Evolutionary conservation across 2,888 invertebrate species (phyloP).

Genomic region (Pyralis farinalis): DNA sequence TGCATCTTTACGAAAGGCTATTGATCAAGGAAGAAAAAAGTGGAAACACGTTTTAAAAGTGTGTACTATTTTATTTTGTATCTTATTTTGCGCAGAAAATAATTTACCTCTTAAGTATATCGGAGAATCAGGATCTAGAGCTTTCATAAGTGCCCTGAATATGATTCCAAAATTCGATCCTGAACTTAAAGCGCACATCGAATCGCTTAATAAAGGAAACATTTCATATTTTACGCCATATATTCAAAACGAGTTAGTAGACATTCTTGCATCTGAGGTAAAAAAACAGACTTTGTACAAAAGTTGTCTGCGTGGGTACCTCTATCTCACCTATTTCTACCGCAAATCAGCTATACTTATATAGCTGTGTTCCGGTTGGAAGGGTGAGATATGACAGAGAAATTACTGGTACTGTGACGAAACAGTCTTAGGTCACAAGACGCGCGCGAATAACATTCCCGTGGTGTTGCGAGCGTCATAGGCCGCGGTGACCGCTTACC

Average conservation of each 20-base stretch:
- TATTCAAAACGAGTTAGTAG: constrained; percentile 13
- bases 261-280: constrained; percentile 9
- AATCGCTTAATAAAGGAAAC: constrained; percentile 9
- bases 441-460: too few species aligned
- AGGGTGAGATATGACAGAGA: too few species aligned
- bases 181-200: constrained; percentile 13
- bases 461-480: too few species aligned
- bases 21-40: constrained; percentile 13
- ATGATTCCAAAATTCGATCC: constrained; percentile 14
- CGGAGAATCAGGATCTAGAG: constrained; percentile 6
- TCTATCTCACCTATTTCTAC: too few species aligned
- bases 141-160: constrained; percentile 1
- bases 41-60: constrained; percentile 10
- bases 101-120: constrained; percentile 6
- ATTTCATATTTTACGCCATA: constrained; percentile 13
- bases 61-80: not conserved
- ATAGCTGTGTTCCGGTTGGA: too few species aligned
- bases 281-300: constrained; percentile 6
- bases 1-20: constrained; percentile 7
- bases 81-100: constrained; percentile 5
- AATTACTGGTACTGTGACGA: too few species aligned
- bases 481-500: too few species aligned
- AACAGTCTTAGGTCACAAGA: too few species aligned
- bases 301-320: too few species aligned
- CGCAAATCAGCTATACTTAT: too few species aligned